A percentile compares a stretch with the other conserved stretches of the same genome.
Conservation (phyloP, 2,797 vertebrate species). For the Dermochelys coriacea region DNA sequence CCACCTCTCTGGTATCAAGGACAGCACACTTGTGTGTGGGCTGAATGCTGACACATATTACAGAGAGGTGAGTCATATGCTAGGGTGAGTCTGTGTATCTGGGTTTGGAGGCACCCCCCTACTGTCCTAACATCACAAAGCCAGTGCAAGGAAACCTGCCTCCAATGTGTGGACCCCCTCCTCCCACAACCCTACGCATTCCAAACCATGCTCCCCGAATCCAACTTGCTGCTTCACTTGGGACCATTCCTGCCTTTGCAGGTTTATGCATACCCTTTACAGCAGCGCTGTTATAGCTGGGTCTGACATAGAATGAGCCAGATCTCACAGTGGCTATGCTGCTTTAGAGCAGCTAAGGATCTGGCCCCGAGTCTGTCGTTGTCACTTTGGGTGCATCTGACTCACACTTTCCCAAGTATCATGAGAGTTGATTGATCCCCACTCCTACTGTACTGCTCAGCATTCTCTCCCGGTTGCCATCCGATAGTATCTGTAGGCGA, state of each 20-base stretch:
- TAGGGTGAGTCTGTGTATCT: background rate
- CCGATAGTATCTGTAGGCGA: constrained; percentile 36
- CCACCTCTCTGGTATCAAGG: background rate
- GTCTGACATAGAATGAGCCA: background rate
- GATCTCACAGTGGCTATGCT: background rate
- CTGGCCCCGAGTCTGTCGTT: background rate
- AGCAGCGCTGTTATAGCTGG: background rate
- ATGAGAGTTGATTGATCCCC: too few relatives aligned
- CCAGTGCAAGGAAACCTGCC: background rate
- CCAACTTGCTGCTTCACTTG: background rate
- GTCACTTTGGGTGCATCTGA: background rate
- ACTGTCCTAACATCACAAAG: background rate
- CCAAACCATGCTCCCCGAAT: background rate
- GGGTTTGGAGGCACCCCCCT: background rate
- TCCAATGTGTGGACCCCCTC: background rate
- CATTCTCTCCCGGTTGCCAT: background rate
- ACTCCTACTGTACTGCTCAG: background rate
- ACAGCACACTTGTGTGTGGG: background rate
- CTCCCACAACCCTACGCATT: background rate
- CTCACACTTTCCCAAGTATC: too few relatives aligned
- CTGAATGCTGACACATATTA: accelerated
- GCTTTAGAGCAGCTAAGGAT: background rate
- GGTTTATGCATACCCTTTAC: background rate
- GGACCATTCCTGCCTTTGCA: background rate
- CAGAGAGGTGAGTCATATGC: background rate